These are phyloP conservation scores for Ursus arctos DNA, from an alignment of 2,113 vertebrate species.

Conservation along the genomic window DNA sequence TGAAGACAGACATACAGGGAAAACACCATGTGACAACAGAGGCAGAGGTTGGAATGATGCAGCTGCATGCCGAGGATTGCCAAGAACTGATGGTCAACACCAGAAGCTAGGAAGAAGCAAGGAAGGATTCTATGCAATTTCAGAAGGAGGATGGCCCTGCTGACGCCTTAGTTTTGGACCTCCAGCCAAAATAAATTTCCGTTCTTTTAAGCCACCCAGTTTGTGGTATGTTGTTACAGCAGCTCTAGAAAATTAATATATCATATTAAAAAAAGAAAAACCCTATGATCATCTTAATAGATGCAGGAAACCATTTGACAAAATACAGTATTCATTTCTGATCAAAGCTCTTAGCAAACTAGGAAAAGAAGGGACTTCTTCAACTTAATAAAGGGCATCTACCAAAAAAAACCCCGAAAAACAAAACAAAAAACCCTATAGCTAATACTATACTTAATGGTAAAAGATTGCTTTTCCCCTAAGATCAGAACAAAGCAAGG, in stretches of 20 bases:
- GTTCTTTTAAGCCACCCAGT: not conserved
- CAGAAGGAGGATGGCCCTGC: not conserved
- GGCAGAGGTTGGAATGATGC: not conserved
- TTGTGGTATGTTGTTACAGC: not conserved
- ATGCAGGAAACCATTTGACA: not conserved
- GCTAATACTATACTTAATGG: not conserved
- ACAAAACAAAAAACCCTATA: not conserved
- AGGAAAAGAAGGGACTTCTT: not conserved
- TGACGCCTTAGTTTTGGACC: not conserved
- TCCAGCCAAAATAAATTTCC: not conserved
- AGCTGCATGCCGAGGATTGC: not conserved
- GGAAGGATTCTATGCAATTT: not conserved
- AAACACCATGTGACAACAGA: not conserved
- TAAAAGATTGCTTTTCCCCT: not conserved
- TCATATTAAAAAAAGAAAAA: slow-evolving; percentile 50
- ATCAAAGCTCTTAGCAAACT: slow-evolving; percentile 43
- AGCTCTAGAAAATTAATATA: slow-evolving; percentile 4
- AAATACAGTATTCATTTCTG: slow-evolving; percentile 17
- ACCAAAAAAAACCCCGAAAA: not conserved
- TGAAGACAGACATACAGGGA: not conserved
- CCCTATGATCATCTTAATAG: not conserved
- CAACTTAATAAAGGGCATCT: slow-evolving; percentile 7
- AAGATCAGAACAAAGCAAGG: not conserved
- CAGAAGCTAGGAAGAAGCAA: not conserved
- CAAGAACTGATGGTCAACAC: not conserved